A percentile compares a stretch with the other conserved stretches of the same genome.
These are phyloP conservation scores for Gymnosoma rotundatum DNA, from an alignment of 2,888 invertebrate genomes.

Conservation along the genomic window DNA sequence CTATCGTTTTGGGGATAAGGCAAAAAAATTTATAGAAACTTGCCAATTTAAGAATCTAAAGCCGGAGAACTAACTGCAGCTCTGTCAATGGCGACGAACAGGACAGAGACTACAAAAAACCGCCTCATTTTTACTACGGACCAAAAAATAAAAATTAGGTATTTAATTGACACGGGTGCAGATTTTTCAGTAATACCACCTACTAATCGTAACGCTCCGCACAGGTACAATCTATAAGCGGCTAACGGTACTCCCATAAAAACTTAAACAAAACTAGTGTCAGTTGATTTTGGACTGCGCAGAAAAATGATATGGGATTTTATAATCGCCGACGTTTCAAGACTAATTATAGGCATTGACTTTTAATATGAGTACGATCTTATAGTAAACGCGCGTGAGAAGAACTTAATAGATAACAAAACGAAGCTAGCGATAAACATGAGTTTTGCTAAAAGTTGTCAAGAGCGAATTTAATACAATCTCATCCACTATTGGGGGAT, in stretches of 20 bases:
- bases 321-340: not conserved
- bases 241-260: not conserved
- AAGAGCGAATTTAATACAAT: not conserved
- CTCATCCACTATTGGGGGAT: not conserved
- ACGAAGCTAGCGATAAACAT: not conserved
- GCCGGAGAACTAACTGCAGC: not conserved
- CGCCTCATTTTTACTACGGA: not conserved
- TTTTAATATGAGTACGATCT: not conserved
- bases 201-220: not conserved
- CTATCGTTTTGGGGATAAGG: no score
- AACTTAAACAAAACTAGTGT: not conserved
- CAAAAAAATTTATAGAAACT: not conserved
- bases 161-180: conserved; percentile 2
- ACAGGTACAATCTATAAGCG: not conserved
- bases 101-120: no score
- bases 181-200: not conserved
- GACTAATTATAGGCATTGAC: not conserved
- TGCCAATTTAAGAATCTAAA: conserved; percentile 15
- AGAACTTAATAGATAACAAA: no score
- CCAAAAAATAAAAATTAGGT: conserved; percentile 1
- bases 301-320: not conserved
- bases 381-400: not conserved
- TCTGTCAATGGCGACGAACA: no score
- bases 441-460: not conserved
- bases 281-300: not conserved